phyloP scores from a whole-genome alignment of 2,113 vertebrate genomes.

The Microtus oregoni region DNA sequence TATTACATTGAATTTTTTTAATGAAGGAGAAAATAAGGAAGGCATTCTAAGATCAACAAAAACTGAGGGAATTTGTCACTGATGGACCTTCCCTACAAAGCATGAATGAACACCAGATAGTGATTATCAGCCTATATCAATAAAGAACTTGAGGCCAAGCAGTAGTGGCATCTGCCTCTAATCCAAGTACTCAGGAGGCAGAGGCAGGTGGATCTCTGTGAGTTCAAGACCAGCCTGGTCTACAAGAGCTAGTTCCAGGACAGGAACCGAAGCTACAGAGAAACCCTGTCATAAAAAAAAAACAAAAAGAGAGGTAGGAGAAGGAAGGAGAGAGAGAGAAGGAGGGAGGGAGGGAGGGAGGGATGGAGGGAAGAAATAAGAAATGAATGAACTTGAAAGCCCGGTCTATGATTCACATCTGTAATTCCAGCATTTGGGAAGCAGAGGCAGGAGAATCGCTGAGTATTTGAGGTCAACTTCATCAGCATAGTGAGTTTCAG shows the following conservation, averaged over 20 bases:
- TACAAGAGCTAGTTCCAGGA: too few species aligned
- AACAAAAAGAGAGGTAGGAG: too few species aligned
- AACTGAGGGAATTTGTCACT: neutral
- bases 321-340: too few species aligned
- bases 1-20: neutral
- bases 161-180: too few species aligned
- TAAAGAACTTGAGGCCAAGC: neutral
- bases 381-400: neutral
- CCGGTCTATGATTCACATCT: neutral
- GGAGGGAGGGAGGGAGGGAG: too few species aligned
- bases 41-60: neutral
- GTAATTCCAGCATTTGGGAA: neutral
- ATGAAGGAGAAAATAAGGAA: neutral
- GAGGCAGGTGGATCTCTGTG: too few species aligned
- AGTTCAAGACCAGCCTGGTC: too few species aligned
- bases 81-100: neutral
- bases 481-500: neutral
- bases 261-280: too few species aligned
- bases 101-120: neutral
- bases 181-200: too few species aligned
- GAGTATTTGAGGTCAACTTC: neutral
- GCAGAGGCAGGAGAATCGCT: neutral
- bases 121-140: neutral
- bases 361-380: too few species aligned
- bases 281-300: too few species aligned